These are phyloP conservation scores for Stegodyphus mimosarum DNA, from an alignment of 1,140 invertebrate genomes.

Conservation along the genomic window DNA sequence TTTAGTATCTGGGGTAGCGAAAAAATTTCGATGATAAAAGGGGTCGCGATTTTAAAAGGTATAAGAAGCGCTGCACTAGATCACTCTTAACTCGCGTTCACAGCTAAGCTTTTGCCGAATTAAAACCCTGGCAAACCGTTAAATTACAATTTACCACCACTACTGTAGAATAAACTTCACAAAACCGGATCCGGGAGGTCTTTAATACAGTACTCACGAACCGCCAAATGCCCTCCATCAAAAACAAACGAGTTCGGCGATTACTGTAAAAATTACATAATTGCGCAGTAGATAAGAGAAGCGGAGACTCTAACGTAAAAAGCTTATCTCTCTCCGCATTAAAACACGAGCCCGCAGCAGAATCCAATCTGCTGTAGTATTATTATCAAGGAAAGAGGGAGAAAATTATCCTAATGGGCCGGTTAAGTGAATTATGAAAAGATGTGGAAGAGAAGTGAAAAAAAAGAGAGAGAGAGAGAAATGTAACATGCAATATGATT, in stretches of 20 bases:
- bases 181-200: no score
- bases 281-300: conserved; percentile 16
- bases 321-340: conserved; percentile 29
- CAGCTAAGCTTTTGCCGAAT: no score
- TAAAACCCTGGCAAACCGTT: no score
- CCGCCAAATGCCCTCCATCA: conserved; percentile 15
- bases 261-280: conserved; percentile 44
- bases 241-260: conserved; percentile 16
- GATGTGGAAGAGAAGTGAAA: background rate
- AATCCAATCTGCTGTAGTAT: background rate
- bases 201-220: conserved; percentile 23
- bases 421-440: conserved; percentile 50
- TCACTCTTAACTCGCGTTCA: no score
- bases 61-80: no score
- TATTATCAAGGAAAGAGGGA: conserved; percentile 27
- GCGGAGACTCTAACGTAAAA: background rate
- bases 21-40: no score
- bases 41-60: no score
- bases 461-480: background rate
- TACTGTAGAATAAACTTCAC: no score
- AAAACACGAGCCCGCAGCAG: background rate
- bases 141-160: no score
- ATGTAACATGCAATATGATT: background rate
- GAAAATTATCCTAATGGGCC: conserved; percentile 50
- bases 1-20: no score